Percentiles rank a stretch among this genome's conserved stretches.
Conservation (phyloP, 2,888 invertebrate genomes). For the Platypus cylindrus region DNA sequence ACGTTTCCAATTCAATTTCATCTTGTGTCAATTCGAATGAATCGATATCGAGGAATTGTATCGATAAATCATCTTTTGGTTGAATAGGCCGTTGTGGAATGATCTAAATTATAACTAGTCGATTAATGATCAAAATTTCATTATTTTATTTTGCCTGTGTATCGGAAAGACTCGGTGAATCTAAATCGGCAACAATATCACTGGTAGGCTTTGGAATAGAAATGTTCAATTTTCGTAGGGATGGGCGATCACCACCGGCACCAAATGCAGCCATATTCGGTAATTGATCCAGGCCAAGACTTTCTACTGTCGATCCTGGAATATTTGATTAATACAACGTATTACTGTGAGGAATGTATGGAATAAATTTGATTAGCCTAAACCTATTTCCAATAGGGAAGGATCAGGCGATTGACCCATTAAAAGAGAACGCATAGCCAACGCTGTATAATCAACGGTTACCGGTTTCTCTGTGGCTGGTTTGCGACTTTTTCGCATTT, state of each 20-base stretch:
- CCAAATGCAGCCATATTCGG: too few relatives aligned
- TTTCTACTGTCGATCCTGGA: constrained; percentile 25
- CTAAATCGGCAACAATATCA: constrained; percentile 34
- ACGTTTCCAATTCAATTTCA: constrained; percentile 24
- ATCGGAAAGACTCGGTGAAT: constrained; percentile 48
- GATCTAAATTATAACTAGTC: too few relatives aligned
- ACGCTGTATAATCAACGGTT: constrained; percentile 23
- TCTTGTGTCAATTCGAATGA: constrained; percentile 30
- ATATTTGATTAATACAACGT: background rate
- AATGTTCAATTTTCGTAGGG: constrained; percentile 16
- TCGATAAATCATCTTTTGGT: constrained; percentile 24
- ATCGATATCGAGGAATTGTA: constrained; percentile 28
- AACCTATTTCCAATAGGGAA: constrained; percentile 27
- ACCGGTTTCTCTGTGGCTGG: constrained; percentile 28
- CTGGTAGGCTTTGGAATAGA: constrained; percentile 15
- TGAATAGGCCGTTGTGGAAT: constrained; percentile 37
- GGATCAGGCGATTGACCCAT: constrained; percentile 24
- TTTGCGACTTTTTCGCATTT: constrained; percentile 27
- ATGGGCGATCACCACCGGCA: too few relatives aligned
- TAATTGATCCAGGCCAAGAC: constrained; percentile 25
- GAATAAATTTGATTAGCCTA: background rate
- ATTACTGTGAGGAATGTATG: background rate
- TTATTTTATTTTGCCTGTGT: constrained; percentile 46
- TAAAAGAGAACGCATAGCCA: constrained; percentile 25
- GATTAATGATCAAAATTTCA: too few relatives aligned